Percentiles rank a stretch among this genome's conserved stretches.
Conservation (phyloP, 2,113 vertebrate genomes). For the Pterocles orientalis region DNA sequence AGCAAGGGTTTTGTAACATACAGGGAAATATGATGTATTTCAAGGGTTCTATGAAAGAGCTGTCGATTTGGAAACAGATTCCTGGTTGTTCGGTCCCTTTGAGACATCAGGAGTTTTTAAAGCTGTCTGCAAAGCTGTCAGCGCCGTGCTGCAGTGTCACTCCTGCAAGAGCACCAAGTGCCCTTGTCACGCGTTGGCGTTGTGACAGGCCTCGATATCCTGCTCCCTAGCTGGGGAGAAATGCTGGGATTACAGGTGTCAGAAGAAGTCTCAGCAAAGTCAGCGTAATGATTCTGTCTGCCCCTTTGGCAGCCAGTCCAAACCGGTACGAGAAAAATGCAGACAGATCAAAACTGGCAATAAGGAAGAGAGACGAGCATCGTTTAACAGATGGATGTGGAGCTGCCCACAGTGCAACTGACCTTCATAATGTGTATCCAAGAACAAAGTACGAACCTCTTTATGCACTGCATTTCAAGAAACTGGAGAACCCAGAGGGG, state of each 20-base stretch:
- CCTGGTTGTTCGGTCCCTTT: background rate
- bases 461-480: background rate
- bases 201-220: background rate
- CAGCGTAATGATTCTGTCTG: background rate
- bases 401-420: background rate
- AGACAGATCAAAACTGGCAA: background rate
- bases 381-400: background rate
- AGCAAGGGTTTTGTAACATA: background rate
- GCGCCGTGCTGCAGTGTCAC: background rate
- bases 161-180: background rate
- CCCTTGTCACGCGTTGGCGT: background rate
- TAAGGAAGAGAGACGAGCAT: background rate
- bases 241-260: background rate
- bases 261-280: background rate
- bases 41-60: background rate
- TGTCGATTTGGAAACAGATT: background rate
- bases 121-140: background rate
- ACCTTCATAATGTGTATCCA: background rate
- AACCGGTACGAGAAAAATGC: background rate
- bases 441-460: background rate
- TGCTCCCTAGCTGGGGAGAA: background rate
- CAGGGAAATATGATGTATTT: background rate
- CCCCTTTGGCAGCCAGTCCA: background rate
- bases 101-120: background rate
- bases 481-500: background rate